phyloP scores from a whole-genome alignment of 2,888 invertebrate species.

The Melipona bicolor region DNA sequence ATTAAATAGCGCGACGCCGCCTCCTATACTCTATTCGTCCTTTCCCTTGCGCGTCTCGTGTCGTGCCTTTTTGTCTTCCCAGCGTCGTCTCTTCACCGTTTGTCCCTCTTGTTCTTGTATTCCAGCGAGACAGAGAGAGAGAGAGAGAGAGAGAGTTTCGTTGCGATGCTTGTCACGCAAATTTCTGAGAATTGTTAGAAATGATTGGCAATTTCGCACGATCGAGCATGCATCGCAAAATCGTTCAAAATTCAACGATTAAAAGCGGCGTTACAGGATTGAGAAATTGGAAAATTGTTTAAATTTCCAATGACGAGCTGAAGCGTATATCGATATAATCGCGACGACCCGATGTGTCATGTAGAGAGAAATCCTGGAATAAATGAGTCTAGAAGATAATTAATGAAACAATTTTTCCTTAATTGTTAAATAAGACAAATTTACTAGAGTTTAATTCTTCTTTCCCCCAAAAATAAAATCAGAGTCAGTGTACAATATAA shows the following conservation, averaged over 20 bases:
- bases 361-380: background rate
- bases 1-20: constrained; percentile 72
- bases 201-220: no score
- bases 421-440: no score
- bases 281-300: no score
- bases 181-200: background rate
- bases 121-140: background rate
- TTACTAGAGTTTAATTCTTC: no score
- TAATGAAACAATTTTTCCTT: background rate
- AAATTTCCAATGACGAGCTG: no score
- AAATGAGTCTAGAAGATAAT: background rate
- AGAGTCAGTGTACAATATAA: no score
- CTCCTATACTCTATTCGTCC: background rate
- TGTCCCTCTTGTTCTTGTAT: background rate
- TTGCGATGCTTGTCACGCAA: background rate
- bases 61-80: background rate
- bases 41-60: background rate
- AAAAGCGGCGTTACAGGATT: no score
- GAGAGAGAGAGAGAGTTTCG: no score
- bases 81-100: background rate
- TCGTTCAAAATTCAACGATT: no score
- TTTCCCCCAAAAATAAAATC: no score
- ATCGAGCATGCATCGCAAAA: no score
- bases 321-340: no score
- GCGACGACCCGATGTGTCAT: background rate